These are phyloP conservation scores for Emys orbicularis DNA, from an alignment of 2,797 vertebrate species.

Conservation along the genomic window DNA sequence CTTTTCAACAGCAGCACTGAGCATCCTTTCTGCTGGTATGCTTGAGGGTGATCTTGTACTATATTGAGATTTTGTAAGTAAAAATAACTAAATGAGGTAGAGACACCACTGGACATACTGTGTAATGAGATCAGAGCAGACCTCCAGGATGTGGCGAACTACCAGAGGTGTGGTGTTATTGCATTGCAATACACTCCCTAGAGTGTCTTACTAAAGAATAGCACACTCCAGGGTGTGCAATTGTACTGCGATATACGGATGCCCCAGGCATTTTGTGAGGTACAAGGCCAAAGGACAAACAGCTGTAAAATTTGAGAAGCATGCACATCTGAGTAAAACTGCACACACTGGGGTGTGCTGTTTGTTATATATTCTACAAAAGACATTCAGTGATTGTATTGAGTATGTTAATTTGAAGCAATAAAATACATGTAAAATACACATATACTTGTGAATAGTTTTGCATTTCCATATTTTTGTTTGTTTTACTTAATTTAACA, in stretches of 20 bases:
- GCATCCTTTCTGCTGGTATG: not conserved
- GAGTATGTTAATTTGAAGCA: constrained; percentile 14
- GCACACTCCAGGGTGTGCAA: not conserved
- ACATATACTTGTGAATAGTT: not conserved
- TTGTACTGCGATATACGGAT: not conserved
- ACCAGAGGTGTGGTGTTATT: constrained; percentile 28
- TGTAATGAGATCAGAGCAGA: constrained; percentile 24
- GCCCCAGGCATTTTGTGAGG: constrained; percentile 5
- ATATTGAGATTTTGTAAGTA: constrained; percentile 25
- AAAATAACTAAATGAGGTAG: constrained; percentile 4
- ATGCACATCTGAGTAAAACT: constrained; percentile 12
- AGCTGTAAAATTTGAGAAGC: constrained; percentile 43
- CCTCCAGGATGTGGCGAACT: constrained; percentile 21
- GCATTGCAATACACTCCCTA: constrained; percentile 21
- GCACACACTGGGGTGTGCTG: not conserved
- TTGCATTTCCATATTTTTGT: not conserved
- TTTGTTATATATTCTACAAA: too few species aligned
- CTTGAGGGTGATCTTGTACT: fast-evolving
- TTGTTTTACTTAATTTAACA: not conserved
- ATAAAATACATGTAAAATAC: constrained; percentile 7
- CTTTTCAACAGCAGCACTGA: not conserved
- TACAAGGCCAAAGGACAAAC: constrained; percentile 15
- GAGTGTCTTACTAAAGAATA: constrained; percentile 46
- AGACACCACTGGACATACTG: constrained; percentile 8
- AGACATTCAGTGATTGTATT: constrained; percentile 11